phyloP scores from a whole-genome alignment of 2,888 invertebrate genomes.

The Sceliomorpha sp. region DNA sequence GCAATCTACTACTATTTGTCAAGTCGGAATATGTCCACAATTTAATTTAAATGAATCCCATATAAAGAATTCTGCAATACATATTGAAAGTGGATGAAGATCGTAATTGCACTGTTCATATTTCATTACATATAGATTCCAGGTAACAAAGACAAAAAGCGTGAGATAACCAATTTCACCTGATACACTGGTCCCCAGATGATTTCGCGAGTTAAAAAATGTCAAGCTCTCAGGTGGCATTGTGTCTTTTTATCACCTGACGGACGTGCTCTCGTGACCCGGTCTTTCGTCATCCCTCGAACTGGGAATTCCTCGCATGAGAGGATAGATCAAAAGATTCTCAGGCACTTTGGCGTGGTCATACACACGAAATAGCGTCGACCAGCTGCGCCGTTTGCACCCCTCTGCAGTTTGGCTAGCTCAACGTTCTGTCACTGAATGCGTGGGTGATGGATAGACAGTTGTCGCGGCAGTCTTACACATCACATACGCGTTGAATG shows the following conservation, averaged over 20 bases:
- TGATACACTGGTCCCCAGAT: slow-evolving; percentile 16
- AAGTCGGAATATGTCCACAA: no score
- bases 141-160: background rate
- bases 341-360: slow-evolving; percentile 14
- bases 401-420: slow-evolving; percentile 31
- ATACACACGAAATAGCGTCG: slow-evolving; percentile 12
- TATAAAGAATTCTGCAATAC: no score
- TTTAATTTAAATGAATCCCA: no score
- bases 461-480: slow-evolving; percentile 66
- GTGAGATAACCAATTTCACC: slow-evolving; percentile 23
- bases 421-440: slow-evolving; percentile 54
- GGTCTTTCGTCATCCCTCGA: slow-evolving; percentile 34
- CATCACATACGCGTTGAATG: slow-evolving; percentile 67
- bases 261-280: slow-evolving; percentile 40
- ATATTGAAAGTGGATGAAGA: no score
- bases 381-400: slow-evolving; percentile 50
- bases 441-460: slow-evolving; percentile 78
- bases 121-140: no score
- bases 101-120: no score
- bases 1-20: no score
- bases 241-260: slow-evolving; percentile 57
- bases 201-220: slow-evolving; percentile 39
- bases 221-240: slow-evolving; percentile 48
- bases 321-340: slow-evolving; percentile 46
- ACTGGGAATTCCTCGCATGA: slow-evolving; percentile 24